phyloP scores from a whole-genome alignment of 2,113 vertebrate species.

The Sitta europaea region DNA sequence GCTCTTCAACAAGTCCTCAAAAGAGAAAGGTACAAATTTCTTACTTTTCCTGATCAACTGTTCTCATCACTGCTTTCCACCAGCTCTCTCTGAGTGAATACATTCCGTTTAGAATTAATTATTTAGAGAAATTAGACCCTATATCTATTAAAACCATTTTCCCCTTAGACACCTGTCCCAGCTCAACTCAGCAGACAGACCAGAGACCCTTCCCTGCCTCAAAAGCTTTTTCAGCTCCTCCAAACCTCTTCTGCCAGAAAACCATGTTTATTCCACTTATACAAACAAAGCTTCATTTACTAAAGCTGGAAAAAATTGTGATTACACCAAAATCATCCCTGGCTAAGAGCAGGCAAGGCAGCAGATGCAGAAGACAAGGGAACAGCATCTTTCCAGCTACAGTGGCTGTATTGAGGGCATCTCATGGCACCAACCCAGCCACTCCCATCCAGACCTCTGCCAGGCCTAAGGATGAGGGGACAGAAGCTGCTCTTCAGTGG shows the following conservation, averaged over 20 bases:
- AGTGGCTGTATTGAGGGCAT: not conserved
- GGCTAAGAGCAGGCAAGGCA: not conserved
- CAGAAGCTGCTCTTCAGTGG: not conserved
- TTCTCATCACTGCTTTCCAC: not conserved
- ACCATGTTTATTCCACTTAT: not conserved
- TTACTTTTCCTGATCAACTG: not conserved
- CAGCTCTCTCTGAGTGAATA: not conserved
- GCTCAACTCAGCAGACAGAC: not conserved
- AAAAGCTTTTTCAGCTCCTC: not conserved
- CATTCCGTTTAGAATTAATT: not conserved
- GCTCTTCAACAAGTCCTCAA: not conserved
- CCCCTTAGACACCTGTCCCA: not conserved
- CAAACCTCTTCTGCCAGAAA: not conserved
- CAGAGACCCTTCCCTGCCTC: not conserved
- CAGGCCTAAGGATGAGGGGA: not conserved
- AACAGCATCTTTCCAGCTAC: not conserved
- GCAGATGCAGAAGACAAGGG: not conserved
- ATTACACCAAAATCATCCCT: not conserved
- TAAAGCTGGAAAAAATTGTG: not conserved
- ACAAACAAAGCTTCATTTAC: not conserved
- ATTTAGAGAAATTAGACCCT: not conserved
- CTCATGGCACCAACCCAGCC: not conserved
- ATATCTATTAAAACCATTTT: not conserved
- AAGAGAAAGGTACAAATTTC: not conserved
- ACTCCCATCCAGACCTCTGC: not conserved